phyloP scores from a whole-genome alignment of 2,888 invertebrate species.

The Deilephila porcellus region DNA sequence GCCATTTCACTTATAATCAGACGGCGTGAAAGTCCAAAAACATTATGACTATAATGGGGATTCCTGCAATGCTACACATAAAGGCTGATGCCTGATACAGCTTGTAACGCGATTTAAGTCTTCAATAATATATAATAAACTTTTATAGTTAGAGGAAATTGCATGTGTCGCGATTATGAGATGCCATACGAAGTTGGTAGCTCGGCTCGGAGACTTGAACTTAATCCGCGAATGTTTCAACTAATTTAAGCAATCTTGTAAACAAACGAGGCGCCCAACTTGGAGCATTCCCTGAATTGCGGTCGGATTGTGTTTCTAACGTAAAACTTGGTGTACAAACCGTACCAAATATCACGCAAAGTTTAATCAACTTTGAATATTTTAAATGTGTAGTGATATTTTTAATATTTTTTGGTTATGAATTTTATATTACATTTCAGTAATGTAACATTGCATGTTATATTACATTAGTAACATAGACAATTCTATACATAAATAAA shows the following conservation, averaged over 20 bases:
- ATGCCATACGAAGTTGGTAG: slow-evolving; percentile 8
- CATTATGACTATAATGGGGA: too few species aligned
- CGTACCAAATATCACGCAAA: background rate
- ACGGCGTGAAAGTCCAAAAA: too few species aligned
- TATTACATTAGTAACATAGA: too few species aligned
- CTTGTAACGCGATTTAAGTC: too few species aligned
- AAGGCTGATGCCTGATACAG: too few species aligned
- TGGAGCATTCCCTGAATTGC: slow-evolving; percentile 14
- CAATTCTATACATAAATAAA: too few species aligned
- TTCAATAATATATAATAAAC: too few species aligned
- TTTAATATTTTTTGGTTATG: too few species aligned
- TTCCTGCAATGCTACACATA: too few species aligned
- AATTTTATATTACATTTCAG: too few species aligned
- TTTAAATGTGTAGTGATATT: background rate
- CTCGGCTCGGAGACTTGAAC: slow-evolving; percentile 6
- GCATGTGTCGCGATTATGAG: background rate
- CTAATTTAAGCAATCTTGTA: slow-evolving; percentile 26
- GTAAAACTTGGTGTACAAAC: background rate
- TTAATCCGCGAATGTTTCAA: slow-evolving; percentile 22
- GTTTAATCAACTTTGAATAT: background rate
- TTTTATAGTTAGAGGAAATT: slow-evolving; percentile 12
- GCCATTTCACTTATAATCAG: too few species aligned
- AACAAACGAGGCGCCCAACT: slow-evolving; percentile 23
- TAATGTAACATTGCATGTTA: too few species aligned
- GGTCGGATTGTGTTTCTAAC: slow-evolving; percentile 20